Percentiles rank a stretch among this genome's conserved stretches.
Evolutionary conservation across 1,140 invertebrate genomes (phyloP).

Genomic region (Oryctes rhinoceros): DNA sequence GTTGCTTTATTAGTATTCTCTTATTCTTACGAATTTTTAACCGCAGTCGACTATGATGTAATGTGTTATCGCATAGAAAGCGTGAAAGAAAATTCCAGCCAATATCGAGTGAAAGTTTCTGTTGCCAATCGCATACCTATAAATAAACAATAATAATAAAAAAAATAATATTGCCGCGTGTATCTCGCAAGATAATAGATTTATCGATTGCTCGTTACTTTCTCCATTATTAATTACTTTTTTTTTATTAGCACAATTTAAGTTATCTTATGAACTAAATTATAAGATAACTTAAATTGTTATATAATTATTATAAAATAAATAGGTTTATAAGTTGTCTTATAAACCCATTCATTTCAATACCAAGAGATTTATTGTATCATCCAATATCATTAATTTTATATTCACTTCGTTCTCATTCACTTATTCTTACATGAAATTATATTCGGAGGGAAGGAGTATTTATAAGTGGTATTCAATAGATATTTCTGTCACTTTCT

Average conservation of each 20-base stretch:
- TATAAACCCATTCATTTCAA: no score
- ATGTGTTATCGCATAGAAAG: background rate
- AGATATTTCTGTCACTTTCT: no score
- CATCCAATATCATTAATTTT: no score
- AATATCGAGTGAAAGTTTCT: background rate
- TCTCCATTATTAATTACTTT: background rate
- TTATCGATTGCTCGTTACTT: background rate
- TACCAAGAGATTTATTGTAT: no score
- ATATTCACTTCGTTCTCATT: no score
- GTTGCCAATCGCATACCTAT: background rate
- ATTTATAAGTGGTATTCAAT: no score
- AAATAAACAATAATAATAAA: conserved; percentile 1
- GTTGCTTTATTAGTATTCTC: background rate
- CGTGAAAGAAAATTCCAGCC: background rate
- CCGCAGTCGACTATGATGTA: background rate
- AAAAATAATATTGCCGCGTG: background rate
- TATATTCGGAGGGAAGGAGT: no score
- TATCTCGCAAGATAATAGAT: conserved; percentile 8
- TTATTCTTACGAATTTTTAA: no score
- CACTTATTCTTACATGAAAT: no score
- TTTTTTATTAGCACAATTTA: background rate
- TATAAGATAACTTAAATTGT: no score
- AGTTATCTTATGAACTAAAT: background rate
- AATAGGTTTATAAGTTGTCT: no score
- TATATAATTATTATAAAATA: no score